phyloP scores from a whole-genome alignment of 1,140 invertebrate species.

The Meloidogyne exigua region DNA sequence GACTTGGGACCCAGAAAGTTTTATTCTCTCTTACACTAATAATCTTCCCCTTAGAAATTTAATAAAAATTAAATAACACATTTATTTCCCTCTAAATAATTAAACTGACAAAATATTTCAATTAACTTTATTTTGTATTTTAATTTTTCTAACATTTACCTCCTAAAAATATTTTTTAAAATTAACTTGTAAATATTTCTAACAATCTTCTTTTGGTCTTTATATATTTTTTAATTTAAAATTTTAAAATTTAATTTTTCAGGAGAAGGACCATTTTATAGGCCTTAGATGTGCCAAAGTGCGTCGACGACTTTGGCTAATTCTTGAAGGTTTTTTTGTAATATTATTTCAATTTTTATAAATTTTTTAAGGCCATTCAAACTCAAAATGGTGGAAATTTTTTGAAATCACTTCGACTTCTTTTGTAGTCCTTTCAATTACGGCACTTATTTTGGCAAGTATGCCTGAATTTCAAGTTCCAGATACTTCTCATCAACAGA shows the following conservation, averaged over 20 bases:
- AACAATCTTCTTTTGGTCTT: not conserved
- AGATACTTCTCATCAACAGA: conserved; percentile 25
- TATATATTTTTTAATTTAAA: not conserved
- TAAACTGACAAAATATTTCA: too few relatives aligned
- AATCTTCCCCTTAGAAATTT: not conserved
- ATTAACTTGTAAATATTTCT: not conserved
- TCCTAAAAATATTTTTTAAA: conserved; percentile 8
- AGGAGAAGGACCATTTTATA: conserved; percentile 63
- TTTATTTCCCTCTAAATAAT: too few relatives aligned
- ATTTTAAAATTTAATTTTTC: conserved; percentile 23
- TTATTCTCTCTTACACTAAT: conserved; percentile 9
- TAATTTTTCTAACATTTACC: not conserved
- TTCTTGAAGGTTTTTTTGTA: conserved; percentile 50
- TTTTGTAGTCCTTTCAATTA: conserved; percentile 60
- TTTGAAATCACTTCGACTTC: conserved; percentile 61
- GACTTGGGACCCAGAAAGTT: conserved; percentile 51
- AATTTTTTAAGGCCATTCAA: conserved; percentile 45
- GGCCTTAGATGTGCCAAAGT: conserved; percentile 60
- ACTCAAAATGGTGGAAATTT: conserved; percentile 62
- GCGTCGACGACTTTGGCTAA: conserved; percentile 55
- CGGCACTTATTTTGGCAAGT: conserved; percentile 59
- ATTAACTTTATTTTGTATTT: not conserved
- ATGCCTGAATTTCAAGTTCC: conserved; percentile 63
- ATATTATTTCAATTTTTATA: not conserved
- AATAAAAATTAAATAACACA: too few relatives aligned